A percentile compares a stretch with the other conserved stretches of the same genome.
These are phyloP conservation scores for Troilus luridus DNA, from an alignment of 2,888 invertebrate genomes.

Conservation along the genomic window DNA sequence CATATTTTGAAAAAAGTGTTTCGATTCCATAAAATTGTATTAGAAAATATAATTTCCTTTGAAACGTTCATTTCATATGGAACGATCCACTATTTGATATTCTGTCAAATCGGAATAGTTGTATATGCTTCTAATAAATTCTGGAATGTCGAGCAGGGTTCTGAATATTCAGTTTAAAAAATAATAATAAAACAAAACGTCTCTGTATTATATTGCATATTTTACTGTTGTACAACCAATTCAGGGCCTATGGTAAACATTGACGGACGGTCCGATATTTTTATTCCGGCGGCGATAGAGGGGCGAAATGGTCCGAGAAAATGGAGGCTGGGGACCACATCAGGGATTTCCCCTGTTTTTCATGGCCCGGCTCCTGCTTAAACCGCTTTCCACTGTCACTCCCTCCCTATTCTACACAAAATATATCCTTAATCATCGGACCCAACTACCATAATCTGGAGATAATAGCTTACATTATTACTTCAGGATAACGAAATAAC, in stretches of 20 bases:
- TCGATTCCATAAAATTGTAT: too few relatives aligned
- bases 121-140: too few relatives aligned
- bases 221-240: neutral
- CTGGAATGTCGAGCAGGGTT: too few relatives aligned
- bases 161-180: too few relatives aligned
- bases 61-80: too few relatives aligned
- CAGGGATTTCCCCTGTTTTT: conserved; percentile 13
- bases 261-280: conserved; percentile 25
- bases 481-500: neutral
- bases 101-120: too few relatives aligned
- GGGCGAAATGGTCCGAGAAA: conserved; percentile 9
- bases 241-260: neutral
- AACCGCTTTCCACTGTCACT: conserved; percentile 11
- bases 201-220: neutral
- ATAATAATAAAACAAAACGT: too few relatives aligned
- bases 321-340: neutral
- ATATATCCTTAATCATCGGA: neutral
- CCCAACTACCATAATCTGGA: neutral
- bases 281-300: neutral
- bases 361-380: conserved; percentile 11
- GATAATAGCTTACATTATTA: neutral
- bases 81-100: too few relatives aligned
- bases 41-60: too few relatives aligned
- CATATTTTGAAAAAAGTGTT: too few relatives aligned
- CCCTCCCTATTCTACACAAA: neutral